Conservation (phyloP, 1,140 invertebrate species). For the Drosophila athabasca region DNA sequence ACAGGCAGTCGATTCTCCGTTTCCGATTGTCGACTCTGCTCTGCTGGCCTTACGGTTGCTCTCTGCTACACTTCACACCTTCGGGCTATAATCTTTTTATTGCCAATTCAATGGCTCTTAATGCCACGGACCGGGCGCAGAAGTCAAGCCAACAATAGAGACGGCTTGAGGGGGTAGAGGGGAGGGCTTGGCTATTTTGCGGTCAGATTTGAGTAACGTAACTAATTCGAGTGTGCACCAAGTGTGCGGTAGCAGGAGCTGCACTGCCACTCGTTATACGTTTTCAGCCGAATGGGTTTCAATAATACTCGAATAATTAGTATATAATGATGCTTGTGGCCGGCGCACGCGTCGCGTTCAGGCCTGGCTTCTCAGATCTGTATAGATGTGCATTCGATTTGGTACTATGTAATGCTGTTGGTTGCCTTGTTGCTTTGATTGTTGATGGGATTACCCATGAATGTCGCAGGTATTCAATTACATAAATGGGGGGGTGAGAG, state of each 20-base stretch:
- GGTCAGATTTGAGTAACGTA: slow-evolving; percentile 69
- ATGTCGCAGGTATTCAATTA: slow-evolving; percentile 74
- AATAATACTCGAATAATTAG: slow-evolving; percentile 83
- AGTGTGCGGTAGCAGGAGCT: slow-evolving; percentile 52
- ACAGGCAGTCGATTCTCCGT: neutral
- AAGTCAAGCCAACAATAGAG: slow-evolving; percentile 63
- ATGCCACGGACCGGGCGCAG: slow-evolving; percentile 50
- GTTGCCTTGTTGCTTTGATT: slow-evolving; percentile 32
- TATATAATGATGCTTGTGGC: slow-evolving; percentile 71
- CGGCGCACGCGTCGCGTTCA: slow-evolving; percentile 42
- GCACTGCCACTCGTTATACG: slow-evolving; percentile 54
- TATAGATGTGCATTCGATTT: neutral
- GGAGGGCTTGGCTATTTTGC: slow-evolving; percentile 43
- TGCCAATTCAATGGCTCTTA: slow-evolving; percentile 80
- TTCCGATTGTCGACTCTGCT: slow-evolving; percentile 6
- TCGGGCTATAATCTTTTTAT: slow-evolving; percentile 83
- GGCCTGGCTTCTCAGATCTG: neutral
- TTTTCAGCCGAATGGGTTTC: slow-evolving; percentile 77
- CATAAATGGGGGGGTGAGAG: slow-evolving; percentile 13
- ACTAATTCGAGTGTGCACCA: slow-evolving; percentile 61
- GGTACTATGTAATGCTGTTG: neutral
- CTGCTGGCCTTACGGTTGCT: slow-evolving; percentile 1
- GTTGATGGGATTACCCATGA: slow-evolving; percentile 66
- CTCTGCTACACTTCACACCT: slow-evolving; percentile 76
- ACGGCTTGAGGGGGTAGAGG: neutral